phyloP scores from a whole-genome alignment of 2,797 vertebrate genomes.

The Paedocypris micromegethes region DNA sequence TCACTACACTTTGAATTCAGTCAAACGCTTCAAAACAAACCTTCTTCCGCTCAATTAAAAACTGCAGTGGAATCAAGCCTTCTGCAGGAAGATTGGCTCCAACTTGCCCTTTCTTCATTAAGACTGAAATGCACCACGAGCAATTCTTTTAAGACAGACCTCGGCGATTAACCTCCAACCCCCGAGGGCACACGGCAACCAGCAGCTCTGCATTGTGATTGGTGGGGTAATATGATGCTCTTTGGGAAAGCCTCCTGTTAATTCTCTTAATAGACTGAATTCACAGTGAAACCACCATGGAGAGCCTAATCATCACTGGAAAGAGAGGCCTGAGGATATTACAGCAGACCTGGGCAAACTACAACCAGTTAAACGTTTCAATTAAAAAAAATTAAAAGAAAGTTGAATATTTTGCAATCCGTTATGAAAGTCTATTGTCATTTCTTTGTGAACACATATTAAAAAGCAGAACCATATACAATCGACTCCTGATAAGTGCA shows the following conservation, averaged over 20 bases:
- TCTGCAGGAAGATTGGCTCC: conserved; percentile 30
- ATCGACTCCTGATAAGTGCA: too few relatives aligned
- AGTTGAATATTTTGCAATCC: too few relatives aligned
- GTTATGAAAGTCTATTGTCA: too few relatives aligned
- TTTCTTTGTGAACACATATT: too few relatives aligned
- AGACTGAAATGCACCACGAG: conserved; percentile 43
- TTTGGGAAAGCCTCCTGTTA: conserved; percentile 34
- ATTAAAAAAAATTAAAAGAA: too few relatives aligned
- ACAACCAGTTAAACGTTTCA: too few relatives aligned
- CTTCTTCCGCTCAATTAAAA: neutral
- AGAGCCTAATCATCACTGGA: conserved; percentile 29
- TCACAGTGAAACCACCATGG: conserved; percentile 43
- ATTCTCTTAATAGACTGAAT: conserved; percentile 48
- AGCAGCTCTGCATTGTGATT: conserved; percentile 30
- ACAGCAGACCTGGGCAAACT: too few relatives aligned
- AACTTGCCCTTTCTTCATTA: conserved; percentile 43
- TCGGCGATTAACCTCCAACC: conserved; percentile 56
- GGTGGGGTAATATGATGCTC: conserved; percentile 37
- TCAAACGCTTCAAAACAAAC: conserved; percentile 27
- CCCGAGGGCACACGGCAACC: conserved; percentile 45
- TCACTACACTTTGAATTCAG: neutral
- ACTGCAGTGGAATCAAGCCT: conserved; percentile 21
- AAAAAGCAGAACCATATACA: too few relatives aligned
- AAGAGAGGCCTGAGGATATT: neutral
- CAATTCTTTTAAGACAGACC: conserved; percentile 46